Conservation (phyloP, 2,113 vertebrate genomes). For the mouse (Mus musculus) region GRCm39 chr5:25350001-25350500, state of each 20-base stretch:
- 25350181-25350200: neutral
- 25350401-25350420: no score
- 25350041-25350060: no score
- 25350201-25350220: neutral
- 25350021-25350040: neutral
- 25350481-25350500: no score
- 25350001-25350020: neutral
- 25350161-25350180: accelerated
- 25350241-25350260: neutral
- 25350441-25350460: no score
- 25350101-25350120: accelerated
- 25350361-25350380: no score
- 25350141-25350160: accelerated
- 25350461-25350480: no score
- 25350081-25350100: neutral
- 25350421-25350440: no score
- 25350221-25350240: neutral
- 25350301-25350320: neutral
- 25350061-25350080: no score
- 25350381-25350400: no score
- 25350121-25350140: neutral
- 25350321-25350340: neutral
- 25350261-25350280: no score
- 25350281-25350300: neutral
- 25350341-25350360: no score